Conservation (phyloP, 2,113 vertebrate species). For the Origma solitaria region DNA sequence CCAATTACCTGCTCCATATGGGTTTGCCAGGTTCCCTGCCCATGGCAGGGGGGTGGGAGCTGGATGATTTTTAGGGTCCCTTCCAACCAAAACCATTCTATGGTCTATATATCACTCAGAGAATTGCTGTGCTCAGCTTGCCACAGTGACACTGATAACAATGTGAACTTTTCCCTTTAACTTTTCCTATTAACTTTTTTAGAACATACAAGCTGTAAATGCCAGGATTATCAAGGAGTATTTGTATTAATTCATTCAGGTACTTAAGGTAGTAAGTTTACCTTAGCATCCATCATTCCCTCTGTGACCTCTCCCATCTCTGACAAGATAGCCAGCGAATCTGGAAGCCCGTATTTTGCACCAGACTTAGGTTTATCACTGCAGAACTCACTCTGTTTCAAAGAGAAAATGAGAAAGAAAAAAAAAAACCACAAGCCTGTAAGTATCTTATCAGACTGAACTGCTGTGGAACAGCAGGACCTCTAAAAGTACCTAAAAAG, state of each 20-base stretch:
- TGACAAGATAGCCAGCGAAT: conserved; percentile 88
- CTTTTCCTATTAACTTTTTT: not conserved
- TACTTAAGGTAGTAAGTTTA: conserved; percentile 37
- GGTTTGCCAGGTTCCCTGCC: not conserved
- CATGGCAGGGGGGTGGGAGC: not conserved
- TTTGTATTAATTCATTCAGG: not conserved
- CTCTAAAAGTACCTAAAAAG: not conserved
- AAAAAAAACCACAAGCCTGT: not conserved
- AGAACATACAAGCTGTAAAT: not conserved
- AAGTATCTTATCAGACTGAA: not conserved
- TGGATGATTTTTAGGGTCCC: not conserved
- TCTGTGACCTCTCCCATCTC: conserved; percentile 99
- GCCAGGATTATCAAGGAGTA: not conserved
- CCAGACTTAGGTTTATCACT: conserved; percentile 97
- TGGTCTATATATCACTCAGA: accelerated
- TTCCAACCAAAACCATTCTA: not conserved
- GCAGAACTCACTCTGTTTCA: conserved; percentile 92
- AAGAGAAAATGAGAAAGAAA: not conserved
- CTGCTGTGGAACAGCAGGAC: not conserved
- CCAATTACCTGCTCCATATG: accelerated
- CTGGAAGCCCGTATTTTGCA: conserved; percentile 90
- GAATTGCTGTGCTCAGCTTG: not conserved
- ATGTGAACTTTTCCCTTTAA: not conserved
- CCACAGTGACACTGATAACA: not conserved
- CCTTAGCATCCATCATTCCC: conserved; percentile 97